These are phyloP conservation scores for Anodontia alba DNA, from an alignment of 2,888 invertebrate genomes.

Conservation along the genomic window DNA sequence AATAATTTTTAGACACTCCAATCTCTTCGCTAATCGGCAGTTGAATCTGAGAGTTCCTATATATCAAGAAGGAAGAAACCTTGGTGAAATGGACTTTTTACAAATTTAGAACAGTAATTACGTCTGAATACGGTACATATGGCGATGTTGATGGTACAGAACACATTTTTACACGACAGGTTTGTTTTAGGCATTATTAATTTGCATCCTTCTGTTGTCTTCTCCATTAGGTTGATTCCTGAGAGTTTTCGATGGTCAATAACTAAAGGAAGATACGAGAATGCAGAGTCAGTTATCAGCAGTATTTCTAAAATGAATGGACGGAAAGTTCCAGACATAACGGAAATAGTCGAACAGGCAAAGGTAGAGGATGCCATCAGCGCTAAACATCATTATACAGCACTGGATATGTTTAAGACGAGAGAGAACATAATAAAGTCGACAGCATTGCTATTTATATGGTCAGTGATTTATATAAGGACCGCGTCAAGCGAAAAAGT, in stretches of 20 bases:
- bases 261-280: conserved; percentile 46
- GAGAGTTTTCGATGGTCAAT: conserved; percentile 66
- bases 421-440: conserved; percentile 30
- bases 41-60: too few species aligned
- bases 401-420: conserved; percentile 42
- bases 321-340: conserved; percentile 38
- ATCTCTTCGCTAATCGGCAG: too few species aligned
- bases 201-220: too few species aligned
- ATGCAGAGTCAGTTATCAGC: conserved; percentile 45
- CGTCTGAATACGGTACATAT: too few species aligned
- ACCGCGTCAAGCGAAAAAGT: not conserved
- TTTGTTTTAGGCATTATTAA: too few species aligned
- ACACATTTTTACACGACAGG: too few species aligned
- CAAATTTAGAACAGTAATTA: too few species aligned
- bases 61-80: too few species aligned
- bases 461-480: conserved; percentile 19
- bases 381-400: conserved; percentile 19
- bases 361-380: conserved; percentile 6
- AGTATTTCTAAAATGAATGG: conserved; percentile 55
- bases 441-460: conserved; percentile 39
- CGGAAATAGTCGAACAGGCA: conserved; percentile 32
- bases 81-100: too few species aligned
- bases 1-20: too few species aligned
- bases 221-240: conserved; percentile 58
- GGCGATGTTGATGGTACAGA: too few species aligned